Base-by-base conservation (phyloP, 2,888 invertebrate genomes). In the Sussaba pulchella region DNA sequence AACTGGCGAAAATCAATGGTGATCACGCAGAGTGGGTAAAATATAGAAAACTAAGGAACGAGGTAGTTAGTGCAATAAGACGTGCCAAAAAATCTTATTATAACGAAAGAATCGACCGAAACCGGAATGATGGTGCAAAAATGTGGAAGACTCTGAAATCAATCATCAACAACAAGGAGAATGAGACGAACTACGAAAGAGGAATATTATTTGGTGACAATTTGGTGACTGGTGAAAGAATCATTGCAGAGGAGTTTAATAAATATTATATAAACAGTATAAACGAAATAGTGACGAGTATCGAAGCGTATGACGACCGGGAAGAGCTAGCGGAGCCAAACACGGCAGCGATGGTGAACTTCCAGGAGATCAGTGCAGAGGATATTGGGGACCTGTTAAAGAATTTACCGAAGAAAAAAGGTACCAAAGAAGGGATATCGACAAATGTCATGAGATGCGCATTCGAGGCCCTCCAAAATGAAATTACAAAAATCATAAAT, bases 401-500 rank as follows among this genome's bases (percentile, higher is more conserved):
- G 12, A 24, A 71, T 0, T 10, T 71, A 9, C 17, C 57, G 1
- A 59, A 45, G 10, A 69, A 69, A 41, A 39, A 69, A 2, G 57
- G 43, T 2, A 54, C 41, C 1, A 17, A 36, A 10, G 73, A 73
- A 24, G 52, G 54, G 1, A 50, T 73, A 17, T 52, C 64, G 1
- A 63, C 52, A 12, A 24, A 24, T 19, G 24, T 21, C 19, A 10
- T 57, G 10, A 69, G 24, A 26, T 36, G 9, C 0, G 26, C 3
- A 12, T 54, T 54, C 24, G 1, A 14, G 12, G 57, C 26, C 3
- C 12, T 57, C 9, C 2, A 8, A 5, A 5, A 57, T 10, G 69
- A 69, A 3, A 41, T 78, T 14, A 17, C 36, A 4, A 57, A 66
- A 2, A 52, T 72, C 24, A 59, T 78, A 5, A 72, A 72, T 21